These are phyloP conservation scores for Acronicta leporina DNA, from an alignment of 2,888 invertebrate genomes.

Conservation along the genomic window DNA sequence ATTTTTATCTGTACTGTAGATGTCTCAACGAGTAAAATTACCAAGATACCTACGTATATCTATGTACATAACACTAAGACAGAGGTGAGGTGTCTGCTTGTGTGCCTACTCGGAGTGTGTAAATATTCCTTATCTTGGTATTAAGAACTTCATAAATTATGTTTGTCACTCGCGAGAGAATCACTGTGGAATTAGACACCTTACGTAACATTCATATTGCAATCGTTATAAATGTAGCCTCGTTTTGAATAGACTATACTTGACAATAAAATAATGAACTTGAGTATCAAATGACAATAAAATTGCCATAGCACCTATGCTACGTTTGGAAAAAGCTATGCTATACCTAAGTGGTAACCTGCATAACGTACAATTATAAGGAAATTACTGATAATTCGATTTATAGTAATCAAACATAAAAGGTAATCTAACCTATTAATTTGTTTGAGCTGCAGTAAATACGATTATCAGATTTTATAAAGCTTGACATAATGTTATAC, in stretches of 20 bases:
- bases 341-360: too few species aligned
- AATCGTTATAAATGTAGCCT: constrained; percentile 15
- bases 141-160: constrained; percentile 89
- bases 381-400: too few species aligned
- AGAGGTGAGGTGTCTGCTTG: constrained; percentile 82
- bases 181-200: constrained; percentile 70
- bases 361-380: too few species aligned
- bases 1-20: constrained; percentile 81
- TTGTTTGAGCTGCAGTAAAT: constrained; percentile 27
- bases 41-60: constrained; percentile 79
- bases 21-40: constrained; percentile 85
- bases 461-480: constrained; percentile 18
- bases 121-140: constrained; percentile 87
- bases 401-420: not conserved
- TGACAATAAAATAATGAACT: constrained; percentile 23
- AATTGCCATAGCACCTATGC: not conserved
- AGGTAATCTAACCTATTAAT: constrained; percentile 28
- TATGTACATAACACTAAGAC: constrained; percentile 85
- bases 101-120: constrained; percentile 80
- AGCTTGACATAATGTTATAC: constrained; percentile 30
- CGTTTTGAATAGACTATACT: constrained; percentile 3
- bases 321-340: not conserved
- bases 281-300: constrained; percentile 4
- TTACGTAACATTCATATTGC: constrained; percentile 63
- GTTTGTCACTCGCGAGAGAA: constrained; percentile 86